Conservation (phyloP, 2,113 vertebrate species). For the Pedionomus torquatus region DNA sequence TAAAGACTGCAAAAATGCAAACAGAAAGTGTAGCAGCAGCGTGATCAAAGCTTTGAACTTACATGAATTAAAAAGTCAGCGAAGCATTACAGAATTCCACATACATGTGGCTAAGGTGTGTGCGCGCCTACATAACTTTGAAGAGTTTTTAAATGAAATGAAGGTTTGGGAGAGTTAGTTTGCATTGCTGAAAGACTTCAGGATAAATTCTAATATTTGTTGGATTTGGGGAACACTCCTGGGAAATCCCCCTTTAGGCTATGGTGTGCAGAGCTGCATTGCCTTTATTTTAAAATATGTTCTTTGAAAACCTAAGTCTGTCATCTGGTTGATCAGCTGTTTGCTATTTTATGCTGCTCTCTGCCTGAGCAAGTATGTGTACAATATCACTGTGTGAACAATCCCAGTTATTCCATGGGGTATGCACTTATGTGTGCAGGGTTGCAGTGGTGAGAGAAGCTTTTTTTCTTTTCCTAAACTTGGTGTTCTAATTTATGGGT, state of each 20-base stretch:
- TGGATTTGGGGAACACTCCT: slow-evolving; percentile 1
- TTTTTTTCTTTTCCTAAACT: background rate
- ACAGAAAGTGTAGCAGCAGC: slow-evolving; percentile 4
- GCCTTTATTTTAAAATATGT: background rate
- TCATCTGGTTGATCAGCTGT: background rate
- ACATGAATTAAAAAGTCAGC: background rate
- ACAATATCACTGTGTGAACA: background rate
- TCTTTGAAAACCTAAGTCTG: background rate
- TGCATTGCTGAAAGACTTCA: background rate
- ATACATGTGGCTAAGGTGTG: slow-evolving; percentile 50
- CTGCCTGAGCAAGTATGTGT: background rate
- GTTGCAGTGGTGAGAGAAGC: background rate
- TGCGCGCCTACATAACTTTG: background rate
- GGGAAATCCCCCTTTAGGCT: background rate
- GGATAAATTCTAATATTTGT: background rate
- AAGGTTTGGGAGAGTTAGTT: background rate
- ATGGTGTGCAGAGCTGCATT: background rate
- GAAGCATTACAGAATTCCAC: slow-evolving; percentile 1
- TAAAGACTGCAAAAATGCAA: slow-evolving; percentile 34
- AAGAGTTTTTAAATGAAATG: background rate
- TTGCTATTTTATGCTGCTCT: background rate
- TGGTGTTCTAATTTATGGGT: background rate
- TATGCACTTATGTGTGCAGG: background rate
- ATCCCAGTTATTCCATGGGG: background rate
- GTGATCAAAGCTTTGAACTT: slow-evolving; percentile 59